phyloP scores from a whole-genome alignment of 2,888 invertebrate genomes.

The Metallyticus violacea region DNA sequence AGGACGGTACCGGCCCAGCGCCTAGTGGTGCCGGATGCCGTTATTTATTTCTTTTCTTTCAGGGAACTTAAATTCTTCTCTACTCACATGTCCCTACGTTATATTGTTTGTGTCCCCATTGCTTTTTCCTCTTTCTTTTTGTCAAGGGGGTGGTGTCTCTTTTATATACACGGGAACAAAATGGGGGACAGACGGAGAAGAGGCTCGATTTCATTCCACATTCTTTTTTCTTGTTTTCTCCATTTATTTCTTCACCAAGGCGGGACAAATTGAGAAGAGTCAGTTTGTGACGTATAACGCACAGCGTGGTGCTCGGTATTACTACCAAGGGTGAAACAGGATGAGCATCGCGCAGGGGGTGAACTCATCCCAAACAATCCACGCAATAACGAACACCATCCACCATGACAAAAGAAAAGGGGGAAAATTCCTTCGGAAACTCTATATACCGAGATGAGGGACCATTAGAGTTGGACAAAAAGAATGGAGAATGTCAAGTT shows the following conservation, averaged over 20 bases:
- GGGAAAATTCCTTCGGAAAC: neutral
- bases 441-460: neutral
- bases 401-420: neutral
- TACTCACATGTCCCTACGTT: slow-evolving; percentile 4
- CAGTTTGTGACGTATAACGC: neutral
- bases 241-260: neutral
- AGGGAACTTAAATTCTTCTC: neutral
- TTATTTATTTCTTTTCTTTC: slow-evolving; percentile 14
- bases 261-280: slow-evolving; percentile 12
- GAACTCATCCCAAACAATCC: neutral
- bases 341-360: neutral
- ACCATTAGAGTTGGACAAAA: neutral
- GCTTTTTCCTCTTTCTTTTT: neutral
- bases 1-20: neutral
- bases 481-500: neutral
- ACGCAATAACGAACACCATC: neutral
- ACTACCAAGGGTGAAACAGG: neutral
- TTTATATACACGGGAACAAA: neutral
- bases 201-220: neutral
- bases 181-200: neutral
- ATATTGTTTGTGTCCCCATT: neutral
- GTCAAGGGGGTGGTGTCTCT: neutral
- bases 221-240: neutral
- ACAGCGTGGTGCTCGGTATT: neutral
- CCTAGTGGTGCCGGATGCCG: neutral